Percentiles rank a stretch among this genome's conserved stretches.
These are phyloP conservation scores for Elymnias hypermnestra DNA, from an alignment of 1,140 invertebrate genomes.

Conservation along the genomic window DNA sequence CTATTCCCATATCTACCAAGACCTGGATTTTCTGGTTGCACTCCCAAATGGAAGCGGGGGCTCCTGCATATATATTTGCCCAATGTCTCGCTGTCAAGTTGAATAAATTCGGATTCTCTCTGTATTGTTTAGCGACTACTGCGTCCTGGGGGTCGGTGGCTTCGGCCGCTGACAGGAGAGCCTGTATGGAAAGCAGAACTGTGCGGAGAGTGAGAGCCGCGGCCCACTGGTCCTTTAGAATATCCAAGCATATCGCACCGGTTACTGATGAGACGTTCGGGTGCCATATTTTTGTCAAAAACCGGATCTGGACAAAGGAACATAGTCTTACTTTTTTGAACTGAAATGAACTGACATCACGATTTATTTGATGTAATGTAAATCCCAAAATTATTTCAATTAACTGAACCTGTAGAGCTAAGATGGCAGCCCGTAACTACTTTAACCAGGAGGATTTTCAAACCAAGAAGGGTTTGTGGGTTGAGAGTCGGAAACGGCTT, in stretches of 20 bases:
- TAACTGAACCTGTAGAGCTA: too few relatives aligned
- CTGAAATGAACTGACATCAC: too few relatives aligned
- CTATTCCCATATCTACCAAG: conserved; percentile 92
- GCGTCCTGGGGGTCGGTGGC: conserved; percentile 51
- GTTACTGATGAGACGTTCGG: conserved; percentile 99
- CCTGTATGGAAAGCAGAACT: conserved; percentile 77
- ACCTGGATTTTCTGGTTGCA: conserved; percentile 89
- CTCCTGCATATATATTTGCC: conserved; percentile 96
- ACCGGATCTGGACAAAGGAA: conserved; percentile 81
- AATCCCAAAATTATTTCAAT: too few relatives aligned
- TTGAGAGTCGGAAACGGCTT: too few relatives aligned
- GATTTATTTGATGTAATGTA: too few relatives aligned
- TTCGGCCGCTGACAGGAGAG: conserved; percentile 43
- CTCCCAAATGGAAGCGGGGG: conserved; percentile 80
- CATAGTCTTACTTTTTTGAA: too few relatives aligned
- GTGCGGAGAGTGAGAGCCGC: conserved; percentile 98
- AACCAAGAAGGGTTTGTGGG: too few relatives aligned
- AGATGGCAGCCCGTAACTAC: too few relatives aligned
- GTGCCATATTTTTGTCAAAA: conserved; percentile 99
- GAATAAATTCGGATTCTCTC: conserved; percentile 36
- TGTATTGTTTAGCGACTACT: conserved; percentile 50
- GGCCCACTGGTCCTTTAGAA: conserved; percentile 99
- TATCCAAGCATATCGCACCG: conserved; percentile 99
- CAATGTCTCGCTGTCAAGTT: conserved; percentile 76
- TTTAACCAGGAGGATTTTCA: too few relatives aligned